Evolutionary conservation across 2,888 invertebrate species (phyloP), one percentile per base, ranked within the genome.

Genomic region (Troglohyphantes excavatus): DNA sequence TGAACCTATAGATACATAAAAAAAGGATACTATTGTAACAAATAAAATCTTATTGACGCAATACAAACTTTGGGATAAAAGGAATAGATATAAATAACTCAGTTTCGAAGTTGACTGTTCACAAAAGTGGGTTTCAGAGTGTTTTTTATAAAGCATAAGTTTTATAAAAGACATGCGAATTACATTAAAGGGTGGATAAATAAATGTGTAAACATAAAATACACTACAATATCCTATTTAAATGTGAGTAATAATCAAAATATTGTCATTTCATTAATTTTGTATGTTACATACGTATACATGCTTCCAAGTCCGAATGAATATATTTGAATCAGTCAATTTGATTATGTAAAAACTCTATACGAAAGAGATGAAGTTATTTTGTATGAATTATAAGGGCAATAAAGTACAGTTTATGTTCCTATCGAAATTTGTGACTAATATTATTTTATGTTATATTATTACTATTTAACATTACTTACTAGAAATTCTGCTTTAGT

Each of bases 381-480:
- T 78, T 78, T 78, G 33, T 78, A 78, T 65, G 78, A 43, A 65
- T 65, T 65, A 29, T 61, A 17, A 9, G 39, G 43, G 39, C n/a
- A 78, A 78, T 78, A 65, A 78, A 78, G 29, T 53, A 53, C n/a
- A 53, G 5, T 53, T 17, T n/a, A 53, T 53, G 53, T 53, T 53
- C 53, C 53, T 53, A 53, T 53, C 5, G 53, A 53, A 53, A 53
- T 53, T 13, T 17, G 53, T 53, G n/a, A n/a, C n/a, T n/a, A n/a
- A n/a, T n/a, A n/a, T n/a, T n/a, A n/a, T n/a, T n/a, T n/a, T n/a
- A n/a, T n/a, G n/a, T n/a, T n/a, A n/a, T n/a, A n/a, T n/a, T n/a
- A n/a, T n/a, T n/a, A n/a, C n/a, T n/a, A n/a, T n/a, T n/a, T n/a
- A n/a, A n/a, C n/a, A n/a, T n/a, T n/a, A n/a, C n/a, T n/a, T n/a